Percentiles rank a stretch among this genome's conserved stretches.
These are phyloP conservation scores for Natrix natrix DNA, from an alignment of 2,797 vertebrate species.

Conservation along the genomic window DNA sequence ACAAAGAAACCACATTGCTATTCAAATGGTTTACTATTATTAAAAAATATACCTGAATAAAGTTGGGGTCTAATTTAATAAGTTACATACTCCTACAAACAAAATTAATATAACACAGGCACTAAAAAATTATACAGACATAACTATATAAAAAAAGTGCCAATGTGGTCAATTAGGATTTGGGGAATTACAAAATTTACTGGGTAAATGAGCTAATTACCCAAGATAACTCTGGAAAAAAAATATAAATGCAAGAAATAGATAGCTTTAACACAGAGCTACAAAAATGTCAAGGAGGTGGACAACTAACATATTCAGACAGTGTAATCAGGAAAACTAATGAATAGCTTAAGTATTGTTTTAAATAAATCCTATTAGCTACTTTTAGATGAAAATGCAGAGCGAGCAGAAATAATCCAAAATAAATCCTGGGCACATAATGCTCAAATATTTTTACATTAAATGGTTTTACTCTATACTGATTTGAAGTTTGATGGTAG, in stretches of 20 bases:
- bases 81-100: not conserved
- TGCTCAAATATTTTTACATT: not conserved
- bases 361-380: not conserved
- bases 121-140: not conserved
- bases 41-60: not conserved
- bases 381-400: not conserved
- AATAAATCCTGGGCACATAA: not conserved
- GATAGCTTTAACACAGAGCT: not conserved
- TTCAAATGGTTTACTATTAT: not conserved
- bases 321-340: not conserved
- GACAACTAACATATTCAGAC: not conserved
- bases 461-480: not conserved
- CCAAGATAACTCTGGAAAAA: not conserved
- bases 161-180: not conserved
- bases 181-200: not conserved
- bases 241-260: not conserved
- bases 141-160: not conserved
- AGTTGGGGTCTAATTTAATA: not conserved
- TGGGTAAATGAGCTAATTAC: not conserved
- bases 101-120: not conserved
- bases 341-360: not conserved
- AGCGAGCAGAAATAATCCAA: not conserved
- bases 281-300: not conserved
- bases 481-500: too few species aligned
- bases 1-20: not conserved